These are phyloP conservation scores for Drosophila melanosoma DNA, from an alignment of 2,888 invertebrate genomes.

Conservation along the genomic window DNA sequence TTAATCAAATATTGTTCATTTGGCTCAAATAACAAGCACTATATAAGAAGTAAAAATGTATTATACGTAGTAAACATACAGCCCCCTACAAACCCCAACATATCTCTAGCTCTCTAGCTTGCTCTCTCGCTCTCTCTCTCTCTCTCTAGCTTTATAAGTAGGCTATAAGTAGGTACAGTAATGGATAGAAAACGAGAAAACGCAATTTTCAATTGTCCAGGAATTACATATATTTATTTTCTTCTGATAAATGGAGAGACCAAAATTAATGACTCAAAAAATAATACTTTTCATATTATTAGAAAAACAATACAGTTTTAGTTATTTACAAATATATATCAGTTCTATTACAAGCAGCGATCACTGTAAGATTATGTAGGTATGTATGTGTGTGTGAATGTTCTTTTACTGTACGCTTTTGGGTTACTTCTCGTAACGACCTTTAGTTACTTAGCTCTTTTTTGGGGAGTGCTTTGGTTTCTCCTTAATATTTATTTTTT, in stretches of 20 bases:
- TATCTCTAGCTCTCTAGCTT: neutral
- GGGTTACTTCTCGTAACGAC: constrained; percentile 33
- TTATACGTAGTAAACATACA: constrained; percentile 12
- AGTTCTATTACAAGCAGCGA: neutral
- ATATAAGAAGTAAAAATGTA: constrained; percentile 26
- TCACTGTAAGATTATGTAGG: constrained; percentile 2
- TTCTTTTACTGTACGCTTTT: constrained; percentile 27
- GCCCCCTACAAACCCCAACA: neutral
- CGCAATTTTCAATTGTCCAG: neutral
- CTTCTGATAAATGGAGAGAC: neutral
- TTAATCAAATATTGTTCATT: constrained; percentile 42
- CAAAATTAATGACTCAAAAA: neutral
- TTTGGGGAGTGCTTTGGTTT: constrained; percentile 11
- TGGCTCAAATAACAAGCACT: constrained; percentile 44
- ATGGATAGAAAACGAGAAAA: neutral
- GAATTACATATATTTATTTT: neutral
- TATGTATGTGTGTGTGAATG: constrained; percentile 9
- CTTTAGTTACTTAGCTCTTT: constrained; percentile 33
- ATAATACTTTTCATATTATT: neutral
- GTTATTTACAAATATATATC: neutral
- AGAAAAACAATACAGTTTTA: neutral
- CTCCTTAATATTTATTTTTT: constrained; percentile 17
- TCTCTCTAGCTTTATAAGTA: no score
- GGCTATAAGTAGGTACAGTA: neutral
- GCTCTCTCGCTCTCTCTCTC: neutral